Evolutionary conservation across 1,140 invertebrate genomes (phyloP), one percentile per base, ranked within the genome.

Genomic region (Marisa cornuarietis): DNA sequence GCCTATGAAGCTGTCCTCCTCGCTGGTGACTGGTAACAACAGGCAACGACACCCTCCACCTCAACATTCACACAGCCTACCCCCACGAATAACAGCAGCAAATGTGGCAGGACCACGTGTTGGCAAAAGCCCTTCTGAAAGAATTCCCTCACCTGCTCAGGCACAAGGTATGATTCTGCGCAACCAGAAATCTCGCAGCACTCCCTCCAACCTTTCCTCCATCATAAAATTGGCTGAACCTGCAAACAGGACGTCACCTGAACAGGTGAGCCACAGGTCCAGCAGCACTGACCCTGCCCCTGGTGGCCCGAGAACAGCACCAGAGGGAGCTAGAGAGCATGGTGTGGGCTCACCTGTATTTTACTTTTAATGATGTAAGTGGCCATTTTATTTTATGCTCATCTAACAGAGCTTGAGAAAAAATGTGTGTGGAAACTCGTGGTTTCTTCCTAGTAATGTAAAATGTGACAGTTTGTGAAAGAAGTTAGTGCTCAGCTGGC

Each of bases 201-300:
- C 81, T 0, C 73, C 84, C 3, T 84, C 84, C 11, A 72, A 68
- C 52, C 78, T 87, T 68, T 74, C 83, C 68, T 62, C 65, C 54
- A 77, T 88, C 22, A 85, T 87, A 82, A 86, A 86, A 73, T 77
- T 88, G n/a, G 85, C 87, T 1, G 84, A 88, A 26, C 84, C 85
- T 22, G 77, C 72, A 26, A 63, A 61, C 22, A 83, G 81, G 62
- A 77, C 71, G 72, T 24, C 54, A 52, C 66, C 68, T 24, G 71
- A 26, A 49, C 69, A 6, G n/a, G 18, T 76, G 52, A n/a, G 74
- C 52, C 73, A 42, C 77, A 68, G 11, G n/a, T 20, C 58, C 65
- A 51, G 71, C 42, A 22, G 61, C 42, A n/a, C 26, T 22, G n/a
- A 31, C 3, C n/a, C 72, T 8, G 72, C 71, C 51, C 78, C 78